Conservation (phyloP, 2,113 vertebrate genomes). For the Vireo altiloquus region DNA sequence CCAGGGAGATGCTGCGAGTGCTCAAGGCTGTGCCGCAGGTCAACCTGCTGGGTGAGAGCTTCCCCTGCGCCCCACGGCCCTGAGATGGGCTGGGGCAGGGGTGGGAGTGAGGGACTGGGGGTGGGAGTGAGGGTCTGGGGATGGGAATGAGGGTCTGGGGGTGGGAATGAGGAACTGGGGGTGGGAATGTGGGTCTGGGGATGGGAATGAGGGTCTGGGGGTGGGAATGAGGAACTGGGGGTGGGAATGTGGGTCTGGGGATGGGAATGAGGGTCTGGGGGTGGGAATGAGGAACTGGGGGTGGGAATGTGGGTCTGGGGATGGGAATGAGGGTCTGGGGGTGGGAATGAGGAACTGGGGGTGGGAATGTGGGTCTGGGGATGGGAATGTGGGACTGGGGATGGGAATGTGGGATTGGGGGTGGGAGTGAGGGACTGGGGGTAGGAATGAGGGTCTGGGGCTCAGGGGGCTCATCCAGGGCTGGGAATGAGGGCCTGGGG, state of each 20-base stretch:
- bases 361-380: too few species aligned
- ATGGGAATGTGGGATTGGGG: not conserved
- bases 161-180: too few species aligned
- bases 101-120: not conserved
- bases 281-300: too few species aligned
- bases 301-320: rapidly evolving
- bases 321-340: not conserved
- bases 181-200: too few species aligned
- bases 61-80: rapidly evolving
- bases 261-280: not conserved
- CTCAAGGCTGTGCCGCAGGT: slow-evolving; percentile 79
- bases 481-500: rapidly evolving
- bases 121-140: not conserved
- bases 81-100: too few species aligned
- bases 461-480: too few species aligned
- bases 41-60: slow-evolving; percentile 80
- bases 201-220: rapidly evolving
- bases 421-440: not conserved
- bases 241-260: too few species aligned
- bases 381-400: too few species aligned
- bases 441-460: too few species aligned
- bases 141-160: too few species aligned
- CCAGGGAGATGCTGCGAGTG: slow-evolving; percentile 81
- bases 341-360: not conserved
- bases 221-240: not conserved